These are phyloP conservation scores for Ericerus pela DNA, from an alignment of 1,140 invertebrate species.

Conservation along the genomic window DNA sequence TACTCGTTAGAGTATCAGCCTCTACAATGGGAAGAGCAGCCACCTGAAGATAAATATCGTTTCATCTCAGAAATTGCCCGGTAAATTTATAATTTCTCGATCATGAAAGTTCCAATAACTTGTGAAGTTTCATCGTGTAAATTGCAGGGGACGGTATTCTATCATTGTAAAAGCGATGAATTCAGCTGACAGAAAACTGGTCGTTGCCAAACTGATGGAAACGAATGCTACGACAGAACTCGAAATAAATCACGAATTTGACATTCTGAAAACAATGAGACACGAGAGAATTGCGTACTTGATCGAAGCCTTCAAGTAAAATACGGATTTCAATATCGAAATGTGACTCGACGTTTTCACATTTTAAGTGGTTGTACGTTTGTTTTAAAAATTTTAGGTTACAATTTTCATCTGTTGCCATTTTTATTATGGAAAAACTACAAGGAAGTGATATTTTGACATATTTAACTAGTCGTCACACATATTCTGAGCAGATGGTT, in stretches of 20 bases:
- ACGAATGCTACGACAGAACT: slow-evolving; percentile 46
- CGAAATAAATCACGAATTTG: slow-evolving; percentile 58
- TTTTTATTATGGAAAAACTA: slow-evolving; percentile 70
- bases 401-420: slow-evolving; percentile 40
- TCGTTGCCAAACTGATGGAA: slow-evolving; percentile 67
- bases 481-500: slow-evolving; percentile 82
- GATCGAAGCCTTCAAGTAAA: slow-evolving; percentile 48
- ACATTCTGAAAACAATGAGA: slow-evolving; percentile 57
- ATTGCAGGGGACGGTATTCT: slow-evolving; percentile 62
- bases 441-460: slow-evolving; percentile 83
- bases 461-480: slow-evolving; percentile 67
- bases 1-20: slow-evolving; percentile 59
- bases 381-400: too few relatives aligned
- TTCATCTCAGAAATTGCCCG: slow-evolving; percentile 64
- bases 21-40: slow-evolving; percentile 51
- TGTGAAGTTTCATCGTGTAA: slow-evolving; percentile 18
- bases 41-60: slow-evolving; percentile 54
- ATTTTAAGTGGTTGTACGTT: too few relatives aligned
- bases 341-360: too few relatives aligned
- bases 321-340: neutral
- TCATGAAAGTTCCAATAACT: slow-evolving; percentile 2
- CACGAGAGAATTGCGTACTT: slow-evolving; percentile 72
- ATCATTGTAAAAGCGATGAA: slow-evolving; percentile 69
- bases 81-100: slow-evolving; percentile 2
- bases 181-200: slow-evolving; percentile 48